Evolutionary conservation across 2,797 vertebrate genomes (phyloP).

Genomic region (Borostomias antarcticus): DNA sequence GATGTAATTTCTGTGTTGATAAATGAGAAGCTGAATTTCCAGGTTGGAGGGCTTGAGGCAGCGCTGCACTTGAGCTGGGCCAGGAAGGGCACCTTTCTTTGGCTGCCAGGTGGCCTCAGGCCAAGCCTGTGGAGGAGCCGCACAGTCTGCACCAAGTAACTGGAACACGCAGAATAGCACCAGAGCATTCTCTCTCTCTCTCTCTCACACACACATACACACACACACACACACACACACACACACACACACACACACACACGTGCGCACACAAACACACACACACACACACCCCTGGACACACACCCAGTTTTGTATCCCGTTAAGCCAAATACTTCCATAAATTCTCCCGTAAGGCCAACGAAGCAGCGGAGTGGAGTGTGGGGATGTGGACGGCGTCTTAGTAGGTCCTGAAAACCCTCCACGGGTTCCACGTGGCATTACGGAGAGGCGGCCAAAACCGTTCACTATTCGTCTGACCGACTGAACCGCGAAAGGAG

Average conservation of each 20-base stretch:
- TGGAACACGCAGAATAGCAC: conserved; percentile 69
- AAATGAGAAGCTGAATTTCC: conserved; percentile 81
- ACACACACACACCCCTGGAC: conserved; percentile 14
- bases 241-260: conserved; percentile 13
- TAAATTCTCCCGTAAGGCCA: conserved; percentile 21
- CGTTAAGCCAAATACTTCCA: conserved; percentile 36
- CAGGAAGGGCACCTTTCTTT: conserved; percentile 85
- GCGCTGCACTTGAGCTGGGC: conserved; percentile 73
- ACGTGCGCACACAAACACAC: conserved; percentile 13
- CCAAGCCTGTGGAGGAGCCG: conserved; percentile 80
- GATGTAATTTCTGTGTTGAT: conserved; percentile 79
- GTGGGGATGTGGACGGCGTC: conserved; percentile 13
- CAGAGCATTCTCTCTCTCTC: conserved; percentile 61
- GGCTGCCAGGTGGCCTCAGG: conserved; percentile 79
- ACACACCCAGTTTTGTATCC: conserved; percentile 34
- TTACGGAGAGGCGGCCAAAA: conserved; percentile 13
- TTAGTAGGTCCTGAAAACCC: conserved; percentile 9
- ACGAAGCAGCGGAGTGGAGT: conserved; percentile 21
- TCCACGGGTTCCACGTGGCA: conserved; percentile 2
- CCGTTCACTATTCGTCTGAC: conserved; percentile 21
- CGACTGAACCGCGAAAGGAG: background rate
- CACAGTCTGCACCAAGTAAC: conserved; percentile 81
- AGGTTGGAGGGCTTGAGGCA: conserved; percentile 75
- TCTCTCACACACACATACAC: conserved; percentile 24
- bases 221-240: conserved; percentile 6